These are phyloP conservation scores for Oxycera nigricornis DNA, from an alignment of 2,888 invertebrate genomes.

Conservation along the genomic window DNA sequence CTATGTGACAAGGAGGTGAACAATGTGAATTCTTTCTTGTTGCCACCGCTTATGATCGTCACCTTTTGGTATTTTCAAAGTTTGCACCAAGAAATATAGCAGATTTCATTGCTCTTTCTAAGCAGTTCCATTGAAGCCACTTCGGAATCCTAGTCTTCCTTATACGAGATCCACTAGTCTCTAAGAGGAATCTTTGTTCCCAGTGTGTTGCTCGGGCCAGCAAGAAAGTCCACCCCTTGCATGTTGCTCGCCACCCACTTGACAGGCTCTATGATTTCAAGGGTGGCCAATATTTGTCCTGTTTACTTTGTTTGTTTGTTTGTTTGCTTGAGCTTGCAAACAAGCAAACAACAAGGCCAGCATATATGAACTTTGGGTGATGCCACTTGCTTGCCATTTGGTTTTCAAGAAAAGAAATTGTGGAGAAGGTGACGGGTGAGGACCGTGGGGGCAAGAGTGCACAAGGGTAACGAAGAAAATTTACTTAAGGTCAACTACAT, in stretches of 20 bases:
- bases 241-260: not conserved
- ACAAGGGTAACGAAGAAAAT: constrained; percentile 42
- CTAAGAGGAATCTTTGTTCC: not conserved
- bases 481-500: constrained; percentile 48
- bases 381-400: constrained; percentile 38
- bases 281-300: constrained; percentile 39
- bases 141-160: not conserved
- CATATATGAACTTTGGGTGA: constrained; percentile 43
- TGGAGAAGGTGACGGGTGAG: not conserved
- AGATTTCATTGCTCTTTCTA: not conserved
- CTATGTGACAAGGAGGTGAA: constrained; percentile 29
- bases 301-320: constrained; percentile 41
- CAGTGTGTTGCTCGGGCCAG: not conserved
- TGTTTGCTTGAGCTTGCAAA: constrained; percentile 46
- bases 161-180: not conserved
- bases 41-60: not conserved
- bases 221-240: not conserved
- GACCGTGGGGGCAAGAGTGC: constrained; percentile 1
- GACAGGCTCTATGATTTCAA: constrained; percentile 12
- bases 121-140: not conserved
- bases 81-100: not conserved
- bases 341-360: constrained; percentile 43
- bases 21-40: constrained; percentile 17
- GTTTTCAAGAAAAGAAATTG: constrained; percentile 28
- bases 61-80: not conserved